phyloP scores from a whole-genome alignment of 2,888 invertebrate genomes.

The Andrena bicolor region DNA sequence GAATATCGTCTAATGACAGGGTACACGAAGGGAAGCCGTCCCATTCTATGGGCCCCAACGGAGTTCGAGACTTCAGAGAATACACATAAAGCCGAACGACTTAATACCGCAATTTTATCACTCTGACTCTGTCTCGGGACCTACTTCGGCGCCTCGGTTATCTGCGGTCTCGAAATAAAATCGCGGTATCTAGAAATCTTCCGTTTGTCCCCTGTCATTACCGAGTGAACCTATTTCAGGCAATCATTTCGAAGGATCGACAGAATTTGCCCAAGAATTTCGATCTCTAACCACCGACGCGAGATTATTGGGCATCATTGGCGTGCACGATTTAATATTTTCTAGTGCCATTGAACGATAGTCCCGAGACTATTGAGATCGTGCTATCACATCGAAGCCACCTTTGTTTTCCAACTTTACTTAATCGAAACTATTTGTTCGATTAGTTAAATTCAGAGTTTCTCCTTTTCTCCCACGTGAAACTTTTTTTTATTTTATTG shows the following conservation, averaged over 20 bases:
- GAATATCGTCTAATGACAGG: conserved; percentile 84
- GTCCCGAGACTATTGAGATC: neutral
- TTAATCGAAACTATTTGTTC: neutral
- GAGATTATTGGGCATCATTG: conserved; percentile 25
- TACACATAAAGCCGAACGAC: conserved; percentile 85
- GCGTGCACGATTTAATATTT: conserved; percentile 33
- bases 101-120: conserved; percentile 85
- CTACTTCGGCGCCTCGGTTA: conserved; percentile 71
- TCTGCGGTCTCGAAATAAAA: conserved; percentile 85
- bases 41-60: conserved; percentile 62
- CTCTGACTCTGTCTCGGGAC: conserved; percentile 76
- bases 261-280: conserved; percentile 40
- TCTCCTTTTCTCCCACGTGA: neutral
- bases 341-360: conserved; percentile 7
- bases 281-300: conserved; percentile 17
- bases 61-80: conserved; percentile 84
- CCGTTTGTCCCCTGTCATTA: conserved; percentile 67
- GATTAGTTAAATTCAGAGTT: neutral
- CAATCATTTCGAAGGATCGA: conserved; percentile 50
- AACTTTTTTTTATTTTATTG: neutral
- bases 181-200: conserved; percentile 78
- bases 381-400: neutral
- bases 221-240: conserved; percentile 36
- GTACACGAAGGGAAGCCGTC: conserved; percentile 75
- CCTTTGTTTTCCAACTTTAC: neutral